Percentiles rank a stretch among this genome's conserved stretches.
Conservation (phyloP, 2,797 vertebrate genomes). For the Nasua narica region DNA sequence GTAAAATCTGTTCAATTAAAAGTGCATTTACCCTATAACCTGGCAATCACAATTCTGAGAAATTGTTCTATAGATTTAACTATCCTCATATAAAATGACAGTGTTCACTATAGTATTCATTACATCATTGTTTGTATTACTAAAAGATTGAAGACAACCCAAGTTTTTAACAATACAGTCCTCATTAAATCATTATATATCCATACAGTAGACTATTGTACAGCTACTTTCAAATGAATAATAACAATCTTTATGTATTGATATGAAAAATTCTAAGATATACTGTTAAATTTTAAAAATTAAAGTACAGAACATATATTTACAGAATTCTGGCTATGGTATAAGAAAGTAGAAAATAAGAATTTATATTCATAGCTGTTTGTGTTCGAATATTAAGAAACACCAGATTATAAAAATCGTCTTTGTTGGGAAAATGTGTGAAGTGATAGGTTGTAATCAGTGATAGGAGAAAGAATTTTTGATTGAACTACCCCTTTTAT, state of each 20-base stretch:
- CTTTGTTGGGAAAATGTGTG: background rate
- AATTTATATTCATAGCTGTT: background rate
- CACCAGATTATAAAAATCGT: background rate
- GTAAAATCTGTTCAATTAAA: constrained; percentile 18
- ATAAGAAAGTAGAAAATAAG: background rate
- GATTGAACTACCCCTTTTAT: background rate
- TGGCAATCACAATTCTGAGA: background rate
- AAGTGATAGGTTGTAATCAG: background rate
- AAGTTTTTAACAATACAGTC: background rate
- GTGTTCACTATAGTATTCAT: background rate
- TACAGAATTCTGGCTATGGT: background rate
- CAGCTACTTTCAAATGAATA: background rate
- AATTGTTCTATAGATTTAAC: background rate
- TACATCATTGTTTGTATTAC: constrained; percentile 3
- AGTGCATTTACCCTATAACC: background rate
- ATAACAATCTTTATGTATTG: background rate
- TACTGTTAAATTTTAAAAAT: background rate
- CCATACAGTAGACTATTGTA: background rate
- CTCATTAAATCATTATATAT: constrained; percentile 8
- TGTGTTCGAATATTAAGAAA: background rate
- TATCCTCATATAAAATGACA: background rate
- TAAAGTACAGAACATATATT: background rate
- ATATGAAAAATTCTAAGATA: constrained; percentile 7
- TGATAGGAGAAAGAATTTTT: background rate
- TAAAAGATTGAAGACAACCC: constrained; percentile 5